A percentile compares a stretch with the other conserved stretches of the same genome.
phyloP scores from a whole-genome alignment of 2,888 invertebrate species.

The Chydorus sphaericus region DNA sequence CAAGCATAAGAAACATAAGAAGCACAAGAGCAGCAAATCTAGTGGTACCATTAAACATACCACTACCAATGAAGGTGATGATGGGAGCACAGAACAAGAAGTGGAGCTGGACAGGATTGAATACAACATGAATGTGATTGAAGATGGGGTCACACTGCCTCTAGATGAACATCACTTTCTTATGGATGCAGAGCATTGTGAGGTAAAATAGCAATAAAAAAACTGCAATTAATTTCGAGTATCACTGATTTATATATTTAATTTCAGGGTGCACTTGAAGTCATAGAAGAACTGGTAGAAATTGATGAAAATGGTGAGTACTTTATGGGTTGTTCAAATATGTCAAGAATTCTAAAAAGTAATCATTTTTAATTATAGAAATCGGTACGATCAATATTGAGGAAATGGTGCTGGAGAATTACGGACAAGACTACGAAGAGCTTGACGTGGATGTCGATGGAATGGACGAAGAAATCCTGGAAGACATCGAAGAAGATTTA shows the following conservation, averaged over 20 bases:
- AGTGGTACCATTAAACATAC: conserved; percentile 23
- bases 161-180: neutral
- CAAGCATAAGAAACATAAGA: conserved; percentile 45
- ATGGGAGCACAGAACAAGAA: conserved; percentile 37
- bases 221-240: neutral
- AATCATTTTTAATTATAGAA: neutral
- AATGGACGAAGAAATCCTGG: conserved; percentile 6
- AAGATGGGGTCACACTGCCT: conserved; percentile 1
- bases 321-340: neutral
- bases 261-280: neutral
- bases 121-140: neutral
- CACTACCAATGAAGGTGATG: conserved; percentile 15
- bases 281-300: conserved; percentile 11
- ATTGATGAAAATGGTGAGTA: conserved; percentile 1
- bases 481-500: conserved; percentile 6
- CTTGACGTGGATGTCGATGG: conserved; percentile 10
- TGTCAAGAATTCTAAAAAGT: neutral
- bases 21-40: conserved; percentile 38
- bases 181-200: conserved; percentile 1
- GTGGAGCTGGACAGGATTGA: conserved; percentile 10
- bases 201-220: neutral
- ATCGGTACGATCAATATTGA: conserved; percentile 9
- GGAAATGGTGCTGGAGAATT: conserved; percentile 9
- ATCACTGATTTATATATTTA: neutral
- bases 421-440: conserved; percentile 6